A percentile compares a stretch with the other conserved stretches of the same genome.
Conservation (phyloP, 2,113 vertebrate genomes). For the Neodon shergylaensis region DNA sequence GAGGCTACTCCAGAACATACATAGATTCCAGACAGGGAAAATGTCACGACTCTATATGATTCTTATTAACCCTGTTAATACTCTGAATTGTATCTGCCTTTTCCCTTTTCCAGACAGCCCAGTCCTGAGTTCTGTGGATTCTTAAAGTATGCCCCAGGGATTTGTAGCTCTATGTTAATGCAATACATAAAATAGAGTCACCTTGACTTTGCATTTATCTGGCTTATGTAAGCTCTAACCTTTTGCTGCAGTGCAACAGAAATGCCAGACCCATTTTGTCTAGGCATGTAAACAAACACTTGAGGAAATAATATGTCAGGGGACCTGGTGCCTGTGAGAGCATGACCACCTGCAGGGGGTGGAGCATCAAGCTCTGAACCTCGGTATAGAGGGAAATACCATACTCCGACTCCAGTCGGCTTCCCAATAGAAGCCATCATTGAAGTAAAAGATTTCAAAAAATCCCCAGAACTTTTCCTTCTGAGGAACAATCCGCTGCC, state of each 20-base stretch:
- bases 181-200: slow-evolving; percentile 77
- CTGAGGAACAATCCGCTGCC: background rate
- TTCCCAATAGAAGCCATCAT: slow-evolving; percentile 12
- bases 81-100: slow-evolving; percentile 45
- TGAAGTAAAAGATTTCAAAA: slow-evolving; percentile 30
- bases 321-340: slow-evolving; percentile 27
- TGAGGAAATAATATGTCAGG: slow-evolving; percentile 41
- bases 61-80: background rate
- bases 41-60: background rate
- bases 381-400: background rate
- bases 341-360: background rate
- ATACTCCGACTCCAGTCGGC: background rate
- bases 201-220: slow-evolving; percentile 81
- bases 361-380: slow-evolving; percentile 16
- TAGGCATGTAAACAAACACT: slow-evolving; percentile 73
- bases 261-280: slow-evolving; percentile 75
- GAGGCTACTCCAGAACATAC: background rate
- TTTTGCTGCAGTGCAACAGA: slow-evolving; percentile 81
- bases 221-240: slow-evolving; percentile 79
- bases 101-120: background rate
- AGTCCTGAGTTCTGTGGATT: slow-evolving; percentile 40
- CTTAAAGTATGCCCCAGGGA: slow-evolving; percentile 49
- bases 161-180: slow-evolving; percentile 78
- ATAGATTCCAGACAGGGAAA: slow-evolving; percentile 31
- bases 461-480: slow-evolving; percentile 25